Base-by-base conservation (phyloP, 2,888 invertebrate species). In the Acanthosepion pharaonis region DNA sequence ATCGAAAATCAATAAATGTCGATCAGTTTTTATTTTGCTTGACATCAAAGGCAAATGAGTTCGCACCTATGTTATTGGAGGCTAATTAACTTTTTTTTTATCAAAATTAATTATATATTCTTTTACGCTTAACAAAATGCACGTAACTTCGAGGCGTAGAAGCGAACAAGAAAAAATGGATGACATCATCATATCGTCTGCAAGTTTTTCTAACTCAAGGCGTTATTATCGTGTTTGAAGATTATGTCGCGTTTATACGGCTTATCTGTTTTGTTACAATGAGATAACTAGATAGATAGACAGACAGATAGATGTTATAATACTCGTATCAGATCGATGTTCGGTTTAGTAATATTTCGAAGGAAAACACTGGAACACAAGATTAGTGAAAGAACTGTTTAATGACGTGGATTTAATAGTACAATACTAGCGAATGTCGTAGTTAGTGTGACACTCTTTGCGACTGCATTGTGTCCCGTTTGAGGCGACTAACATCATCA, bases 31-130 rank as follows among this genome's bases (percentile, higher is more conserved):
- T 78, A 78, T 78, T 78, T 78, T n/a, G 78, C n/a, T 78, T 78
- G 28, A 78, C 78, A 78, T 78, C 78, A 78, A 78, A 78, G n/a
- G 78, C 78, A 78, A 78, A 78, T 78, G 78, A 78, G 78, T 78
- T 78, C n/a, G 78, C 78, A 78, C 78, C 78, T 78, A 78, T 78
- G 28, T 78, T 78, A 78, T 78, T 78, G n/a, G 8, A 78, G 78
- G 28, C 78, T 78, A 78, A 78, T 78, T 78, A 78, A 78, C 78
- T 78, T 78, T 78, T 78, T 33, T 25, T 64, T 64, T 64, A 25
- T 64, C 8, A n/a, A 78, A n/a, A 78, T 78, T 28, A 11, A 78
- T 78, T 78, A 5, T 78, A 9, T n/a, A 3, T 78, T 28, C 78
- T 78, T 78, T 28, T 64, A 28, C 64, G 25, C 25, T 64, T 64